phyloP scores from a whole-genome alignment of 2,113 vertebrate genomes.

The Dicaeum eximium region DNA sequence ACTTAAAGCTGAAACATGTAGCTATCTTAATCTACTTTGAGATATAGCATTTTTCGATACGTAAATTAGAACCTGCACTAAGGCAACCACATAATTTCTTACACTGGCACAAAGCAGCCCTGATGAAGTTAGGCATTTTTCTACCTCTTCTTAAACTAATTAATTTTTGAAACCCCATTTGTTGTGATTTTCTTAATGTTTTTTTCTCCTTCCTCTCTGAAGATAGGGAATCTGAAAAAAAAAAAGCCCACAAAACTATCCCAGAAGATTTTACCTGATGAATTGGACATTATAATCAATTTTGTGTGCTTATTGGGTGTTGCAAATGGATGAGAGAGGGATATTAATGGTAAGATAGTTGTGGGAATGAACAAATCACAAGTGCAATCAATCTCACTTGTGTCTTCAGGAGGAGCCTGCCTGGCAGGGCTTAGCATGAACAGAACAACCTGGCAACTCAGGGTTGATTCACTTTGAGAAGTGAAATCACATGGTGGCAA shows the following conservation, averaged over 20 bases:
- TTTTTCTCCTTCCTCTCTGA: not conserved
- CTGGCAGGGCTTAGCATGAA: not conserved
- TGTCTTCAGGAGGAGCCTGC: not conserved
- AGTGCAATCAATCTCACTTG: constrained; percentile 41
- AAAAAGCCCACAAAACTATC: not conserved
- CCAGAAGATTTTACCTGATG: not conserved
- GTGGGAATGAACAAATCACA: constrained; percentile 28
- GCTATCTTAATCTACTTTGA: constrained; percentile 46
- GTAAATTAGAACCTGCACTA: constrained; percentile 19
- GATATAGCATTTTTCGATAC: not conserved
- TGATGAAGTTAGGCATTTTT: not conserved
- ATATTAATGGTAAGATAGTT: constrained; percentile 14
- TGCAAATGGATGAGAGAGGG: not conserved
- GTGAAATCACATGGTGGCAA: not conserved
- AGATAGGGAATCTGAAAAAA: not conserved
- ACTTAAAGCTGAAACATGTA: constrained; percentile 48
- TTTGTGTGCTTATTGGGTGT: constrained; percentile 6
- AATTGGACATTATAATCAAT: constrained; percentile 37
- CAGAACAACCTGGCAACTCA: not conserved
- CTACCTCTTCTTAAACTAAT: constrained; percentile 1
- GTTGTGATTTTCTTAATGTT: not conserved
- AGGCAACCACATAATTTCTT: not conserved
- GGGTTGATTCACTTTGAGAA: not conserved
- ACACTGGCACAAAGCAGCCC: not conserved
- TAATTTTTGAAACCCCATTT: not conserved